Base-by-base conservation (phyloP, 2,113 vertebrate genomes). In the Dissostichus mawsoni region DNA sequence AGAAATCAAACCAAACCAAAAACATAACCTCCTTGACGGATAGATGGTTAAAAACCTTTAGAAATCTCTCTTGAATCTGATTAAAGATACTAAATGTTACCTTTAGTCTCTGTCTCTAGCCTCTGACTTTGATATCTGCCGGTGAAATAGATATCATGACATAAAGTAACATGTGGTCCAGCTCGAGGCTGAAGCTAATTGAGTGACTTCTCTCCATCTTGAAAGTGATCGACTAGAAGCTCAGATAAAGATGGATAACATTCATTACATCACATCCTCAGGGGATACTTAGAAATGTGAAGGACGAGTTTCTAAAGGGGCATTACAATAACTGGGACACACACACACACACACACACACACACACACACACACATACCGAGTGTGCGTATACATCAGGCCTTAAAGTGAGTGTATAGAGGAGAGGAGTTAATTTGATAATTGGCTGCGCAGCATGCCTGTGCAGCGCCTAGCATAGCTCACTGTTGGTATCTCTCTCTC, bases 381-480 rank as follows among this genome's bases (percentile, higher is more conserved):
- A 66, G 45, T 10, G 1, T 50, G 0, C 0, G 2, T 47, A 10
- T 45, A 25, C 62, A 74, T 62, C 20, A 71, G 18, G 8, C 18
- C 13, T 65, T 36, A 9, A 48, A 18, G 14, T 48, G 5, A 18
- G 17, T 12, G 10, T 36, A 29, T 36, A 50, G 45, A 17, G 50
- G 1, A 3, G 25, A 70, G 51, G 62, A 41, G 52, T 57, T 78
- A 82, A 87, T 78, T 58, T 68, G 51, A 84, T 82, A 82, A 74
- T 52, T 63, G 29, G n/a, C 71, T 50, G 8, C 7, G 3, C 71
- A 62, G 3, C 71, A 62, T 68, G 81, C 44, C 76, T 78, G 63
- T 72, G 51, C 81, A 85, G 61, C 55, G 56, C 50, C 23, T 16
- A 2, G 5, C 65, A 81, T 71, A 67, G 44, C 66, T 62, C 65